These are phyloP conservation scores for Ectropis grisescens DNA, from an alignment of 1,140 invertebrate genomes.

Conservation along the genomic window DNA sequence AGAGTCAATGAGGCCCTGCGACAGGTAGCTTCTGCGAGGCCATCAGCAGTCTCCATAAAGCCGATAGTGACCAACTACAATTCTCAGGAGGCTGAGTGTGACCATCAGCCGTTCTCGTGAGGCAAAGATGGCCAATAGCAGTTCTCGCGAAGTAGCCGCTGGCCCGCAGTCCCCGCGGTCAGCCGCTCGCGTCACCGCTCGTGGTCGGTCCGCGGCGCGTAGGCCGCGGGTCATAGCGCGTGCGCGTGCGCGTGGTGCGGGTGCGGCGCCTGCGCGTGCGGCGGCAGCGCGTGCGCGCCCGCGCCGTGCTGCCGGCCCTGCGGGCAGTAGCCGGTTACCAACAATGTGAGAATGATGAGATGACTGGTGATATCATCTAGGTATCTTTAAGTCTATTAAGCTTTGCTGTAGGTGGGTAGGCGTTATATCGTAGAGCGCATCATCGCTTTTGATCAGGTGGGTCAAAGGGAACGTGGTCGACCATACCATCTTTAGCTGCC, in stretches of 20 bases:
- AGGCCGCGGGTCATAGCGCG: constrained; percentile 41
- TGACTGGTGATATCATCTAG: background rate
- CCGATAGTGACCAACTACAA: too few species aligned
- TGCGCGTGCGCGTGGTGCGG: constrained; percentile 46
- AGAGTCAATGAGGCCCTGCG: too few species aligned
- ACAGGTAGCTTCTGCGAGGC: too few species aligned
- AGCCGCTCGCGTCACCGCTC: too few species aligned
- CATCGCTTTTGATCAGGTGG: background rate
- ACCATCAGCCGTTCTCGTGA: too few species aligned
- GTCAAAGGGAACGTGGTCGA: background rate
- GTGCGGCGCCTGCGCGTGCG: constrained; percentile 33
- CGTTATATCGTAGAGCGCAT: background rate
- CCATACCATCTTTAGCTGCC: too few species aligned
- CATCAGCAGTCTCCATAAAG: too few species aligned
- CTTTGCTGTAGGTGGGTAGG: background rate
- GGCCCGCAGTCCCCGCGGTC: too few species aligned
- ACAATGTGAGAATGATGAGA: background rate
- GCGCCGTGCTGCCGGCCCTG: constrained; percentile 49
- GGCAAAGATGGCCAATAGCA: too few species aligned
- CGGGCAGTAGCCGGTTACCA: background rate
- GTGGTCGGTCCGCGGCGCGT: constrained; percentile 4
- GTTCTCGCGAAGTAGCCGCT: too few species aligned
- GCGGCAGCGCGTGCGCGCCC: constrained; percentile 31
- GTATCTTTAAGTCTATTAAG: background rate
- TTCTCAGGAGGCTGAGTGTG: too few species aligned